phyloP scores from a whole-genome alignment of 2,888 invertebrate species.

The Carcina quercana region DNA sequence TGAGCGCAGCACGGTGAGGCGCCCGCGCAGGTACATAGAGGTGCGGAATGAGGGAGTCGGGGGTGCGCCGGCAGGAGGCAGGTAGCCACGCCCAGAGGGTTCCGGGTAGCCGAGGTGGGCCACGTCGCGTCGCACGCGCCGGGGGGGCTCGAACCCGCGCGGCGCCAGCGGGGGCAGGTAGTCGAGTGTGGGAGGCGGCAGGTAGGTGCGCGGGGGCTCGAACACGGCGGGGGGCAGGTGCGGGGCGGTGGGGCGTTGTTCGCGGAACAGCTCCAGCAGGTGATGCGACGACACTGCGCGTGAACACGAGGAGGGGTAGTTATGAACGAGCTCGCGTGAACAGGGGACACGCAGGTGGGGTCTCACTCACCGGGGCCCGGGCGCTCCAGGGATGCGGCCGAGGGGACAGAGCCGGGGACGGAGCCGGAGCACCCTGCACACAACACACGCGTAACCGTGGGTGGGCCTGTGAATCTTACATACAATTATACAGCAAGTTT shows the following conservation, averaged over 20 bases:
- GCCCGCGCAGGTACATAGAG: constrained; percentile 34
- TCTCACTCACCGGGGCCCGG: too few relatives aligned
- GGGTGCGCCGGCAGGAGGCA: constrained; percentile 10
- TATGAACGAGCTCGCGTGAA: too few relatives aligned
- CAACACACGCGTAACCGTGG: too few relatives aligned
- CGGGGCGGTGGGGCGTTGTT: constrained; percentile 31
- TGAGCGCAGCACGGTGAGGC: constrained; percentile 40
- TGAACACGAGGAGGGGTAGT: too few relatives aligned
- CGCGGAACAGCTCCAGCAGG: constrained; percentile 38
- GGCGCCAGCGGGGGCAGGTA: background rate
- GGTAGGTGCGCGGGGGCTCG: too few relatives aligned
- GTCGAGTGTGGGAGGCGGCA: constrained; percentile 1
- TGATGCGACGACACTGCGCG: constrained; percentile 32
- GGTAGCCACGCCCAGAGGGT: constrained; percentile 2
- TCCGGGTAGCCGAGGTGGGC: constrained; percentile 4
- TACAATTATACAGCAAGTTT: too few relatives aligned
- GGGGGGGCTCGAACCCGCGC: constrained; percentile 5
- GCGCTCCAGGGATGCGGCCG: background rate
- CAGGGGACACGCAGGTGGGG: too few relatives aligned
- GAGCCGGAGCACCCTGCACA: too few relatives aligned
- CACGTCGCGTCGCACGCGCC: constrained; percentile 6
- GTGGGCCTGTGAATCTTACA: too few relatives aligned
- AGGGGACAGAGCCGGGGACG: too few relatives aligned
- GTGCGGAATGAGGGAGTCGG: constrained; percentile 35
- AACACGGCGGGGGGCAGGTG: constrained; percentile 41